A percentile compares a stretch with the other conserved stretches of the same genome.
Evolutionary conservation across 2,888 invertebrate species (phyloP).

Genomic region (Dasypogon diadema): DNA sequence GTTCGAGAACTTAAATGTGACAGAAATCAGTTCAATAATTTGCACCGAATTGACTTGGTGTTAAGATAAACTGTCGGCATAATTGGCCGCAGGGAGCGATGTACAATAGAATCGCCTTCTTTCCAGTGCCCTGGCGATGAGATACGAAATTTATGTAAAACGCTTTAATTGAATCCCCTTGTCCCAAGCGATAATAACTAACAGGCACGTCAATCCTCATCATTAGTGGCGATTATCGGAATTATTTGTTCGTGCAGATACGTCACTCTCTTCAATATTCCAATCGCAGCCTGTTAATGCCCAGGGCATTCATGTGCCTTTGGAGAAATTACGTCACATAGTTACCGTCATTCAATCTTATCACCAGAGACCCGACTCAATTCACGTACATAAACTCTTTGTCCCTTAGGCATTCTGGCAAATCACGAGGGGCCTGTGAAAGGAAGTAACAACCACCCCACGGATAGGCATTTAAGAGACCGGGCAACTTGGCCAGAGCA

Average conservation of each 20-base stretch:
- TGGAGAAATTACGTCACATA: constrained; percentile 45
- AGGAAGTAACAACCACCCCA: constrained; percentile 6
- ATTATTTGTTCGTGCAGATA: constrained; percentile 16
- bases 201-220: constrained; percentile 12
- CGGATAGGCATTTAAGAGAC: background rate
- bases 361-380: constrained; percentile 15
- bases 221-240: constrained; percentile 30
- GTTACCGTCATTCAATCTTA: constrained; percentile 38
- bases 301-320: background rate
- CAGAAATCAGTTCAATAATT: constrained; percentile 36
- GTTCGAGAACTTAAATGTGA: constrained; percentile 33
- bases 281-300: background rate
- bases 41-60: constrained; percentile 8
- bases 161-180: constrained; percentile 16
- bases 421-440: background rate
- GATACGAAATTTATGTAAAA: constrained; percentile 6
- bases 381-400: background rate
- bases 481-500: background rate
- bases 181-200: background rate
- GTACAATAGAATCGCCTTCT: background rate
- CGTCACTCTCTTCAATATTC: constrained; percentile 26
- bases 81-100: background rate
- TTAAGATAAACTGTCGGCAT: constrained; percentile 8
- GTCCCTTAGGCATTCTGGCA: background rate
- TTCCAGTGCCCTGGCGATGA: background rate